Base-by-base conservation (phyloP, 1,140 invertebrate species). In the Leptonema lineaticorne region DNA sequence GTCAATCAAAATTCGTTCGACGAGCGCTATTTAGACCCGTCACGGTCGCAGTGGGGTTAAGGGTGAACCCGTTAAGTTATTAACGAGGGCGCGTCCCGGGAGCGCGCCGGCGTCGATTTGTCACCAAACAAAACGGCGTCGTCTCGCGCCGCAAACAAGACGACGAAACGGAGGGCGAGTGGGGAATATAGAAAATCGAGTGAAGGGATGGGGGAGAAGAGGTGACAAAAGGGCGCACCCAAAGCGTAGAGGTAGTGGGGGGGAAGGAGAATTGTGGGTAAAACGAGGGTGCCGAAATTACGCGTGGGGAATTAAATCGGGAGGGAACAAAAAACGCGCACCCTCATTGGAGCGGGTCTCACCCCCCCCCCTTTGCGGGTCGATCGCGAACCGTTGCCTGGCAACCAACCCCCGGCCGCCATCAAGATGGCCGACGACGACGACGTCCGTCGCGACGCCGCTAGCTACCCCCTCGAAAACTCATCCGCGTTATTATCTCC, bases 341-440 rank as follows among this genome's bases (percentile, higher is more conserved):
- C 67, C 67, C 68, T 72, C 71, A 72, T 69, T 72, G 71, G 63
- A n/a, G 41, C 53, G 68, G 63, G 28, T 33, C 46, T 29, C 50
- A 26, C 50, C 22, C 22, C 50, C 9, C 2, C 37, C 37, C 37
- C 37, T 11, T 41, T 1, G 3, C 9, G 11, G 2, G 22, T 33
- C 46, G 18, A 4, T n/a, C 11, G 58, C 27, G 50, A 68, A 68
- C 64, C 65, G 71, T 72, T 69, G 71, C 71, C 48, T 58, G 65
- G 71, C 71, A 62, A 72, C 71, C 20, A 48, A 22, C 59, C 62
- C 28, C 22, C 18, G 45, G 45, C 57, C 22, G 24, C 27, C 70
- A 72, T 69, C 67, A n/a, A n/a, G n/a, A 72, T 72, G 70, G 70
- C 70, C 67, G 70, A 63, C 70, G 59, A 53, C 50, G 50, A 53